Conservation (phyloP, 2,888 invertebrate genomes). For the Ferrisia virgata region DNA sequence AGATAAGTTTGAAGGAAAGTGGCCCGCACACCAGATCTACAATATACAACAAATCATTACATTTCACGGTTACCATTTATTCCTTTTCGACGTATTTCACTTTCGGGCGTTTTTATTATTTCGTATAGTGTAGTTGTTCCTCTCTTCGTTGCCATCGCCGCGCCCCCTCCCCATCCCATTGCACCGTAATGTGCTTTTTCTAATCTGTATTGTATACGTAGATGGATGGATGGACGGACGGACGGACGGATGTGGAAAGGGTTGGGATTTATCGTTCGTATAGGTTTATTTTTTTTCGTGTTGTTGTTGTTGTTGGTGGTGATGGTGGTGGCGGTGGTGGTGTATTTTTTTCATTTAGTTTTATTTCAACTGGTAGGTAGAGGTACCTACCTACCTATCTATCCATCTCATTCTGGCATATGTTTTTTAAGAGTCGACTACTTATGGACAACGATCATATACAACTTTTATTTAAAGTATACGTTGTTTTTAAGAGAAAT, state of each 20-base stretch:
- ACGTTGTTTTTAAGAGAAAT: too few species aligned
- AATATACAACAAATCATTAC: slow-evolving; percentile 42
- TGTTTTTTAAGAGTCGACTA: neutral
- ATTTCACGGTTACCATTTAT: slow-evolving; percentile 36
- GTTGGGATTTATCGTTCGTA: neutral
- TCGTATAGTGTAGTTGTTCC: neutral
- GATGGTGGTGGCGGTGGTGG: too few species aligned
- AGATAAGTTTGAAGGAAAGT: slow-evolving; percentile 45
- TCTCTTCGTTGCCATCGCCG: neutral
- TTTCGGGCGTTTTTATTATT: slow-evolving; percentile 31
- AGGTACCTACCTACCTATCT: too few species aligned
- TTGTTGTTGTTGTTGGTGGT: too few species aligned
- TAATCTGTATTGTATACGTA: neutral
- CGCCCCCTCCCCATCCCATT: neutral
- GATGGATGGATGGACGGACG: too few species aligned
- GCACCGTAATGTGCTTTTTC: neutral
- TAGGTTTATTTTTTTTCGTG: neutral
- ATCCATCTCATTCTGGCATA: neutral
- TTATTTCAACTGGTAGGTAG: too few species aligned
- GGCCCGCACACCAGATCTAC: slow-evolving; percentile 42
- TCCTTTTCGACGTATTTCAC: slow-evolving; percentile 38
- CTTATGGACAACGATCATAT: neutral
- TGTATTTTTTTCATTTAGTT: too few species aligned
- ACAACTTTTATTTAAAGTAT: too few species aligned
- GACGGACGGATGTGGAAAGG: neutral